These are phyloP conservation scores for Pseudeuparius sepicola DNA, from an alignment of 2,888 invertebrate species.

Conservation along the genomic window DNA sequence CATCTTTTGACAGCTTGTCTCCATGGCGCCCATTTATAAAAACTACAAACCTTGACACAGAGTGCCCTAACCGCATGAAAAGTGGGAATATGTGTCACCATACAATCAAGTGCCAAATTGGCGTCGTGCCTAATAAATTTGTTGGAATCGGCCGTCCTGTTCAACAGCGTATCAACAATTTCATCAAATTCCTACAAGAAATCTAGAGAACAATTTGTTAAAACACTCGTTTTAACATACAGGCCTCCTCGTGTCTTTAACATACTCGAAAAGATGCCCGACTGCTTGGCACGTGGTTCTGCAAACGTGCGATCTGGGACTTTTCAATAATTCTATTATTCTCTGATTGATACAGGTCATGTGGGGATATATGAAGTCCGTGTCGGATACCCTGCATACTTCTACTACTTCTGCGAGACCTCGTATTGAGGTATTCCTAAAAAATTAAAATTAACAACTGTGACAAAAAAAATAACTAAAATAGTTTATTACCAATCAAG, in stretches of 20 bases:
- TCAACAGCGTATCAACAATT: constrained; percentile 52
- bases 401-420: constrained; percentile 37
- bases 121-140: constrained; percentile 67
- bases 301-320: constrained; percentile 38
- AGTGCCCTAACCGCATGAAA: constrained; percentile 45
- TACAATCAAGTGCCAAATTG: constrained; percentile 56
- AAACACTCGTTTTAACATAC: too few species aligned
- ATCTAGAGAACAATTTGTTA: constrained; percentile 1
- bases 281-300: constrained; percentile 38
- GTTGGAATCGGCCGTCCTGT: constrained; percentile 63
- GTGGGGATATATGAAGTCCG: constrained; percentile 30
- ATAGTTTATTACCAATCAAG: constrained; percentile 29
- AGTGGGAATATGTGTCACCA: constrained; percentile 58
- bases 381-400: constrained; percentile 28
- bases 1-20: too few species aligned
- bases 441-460: constrained; percentile 16
- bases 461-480: constrained; percentile 2
- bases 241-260: constrained; percentile 38
- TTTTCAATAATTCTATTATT: constrained; percentile 36
- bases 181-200: constrained; percentile 57
- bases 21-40: too few species aligned
- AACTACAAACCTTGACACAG: constrained; percentile 36
- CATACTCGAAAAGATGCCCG: constrained; percentile 37
- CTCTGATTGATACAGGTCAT: constrained; percentile 37
- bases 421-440: constrained; percentile 32